Evolutionary conservation across 2,113 vertebrate species (phyloP).

Genomic region (Ochotona curzoniae): DNA sequence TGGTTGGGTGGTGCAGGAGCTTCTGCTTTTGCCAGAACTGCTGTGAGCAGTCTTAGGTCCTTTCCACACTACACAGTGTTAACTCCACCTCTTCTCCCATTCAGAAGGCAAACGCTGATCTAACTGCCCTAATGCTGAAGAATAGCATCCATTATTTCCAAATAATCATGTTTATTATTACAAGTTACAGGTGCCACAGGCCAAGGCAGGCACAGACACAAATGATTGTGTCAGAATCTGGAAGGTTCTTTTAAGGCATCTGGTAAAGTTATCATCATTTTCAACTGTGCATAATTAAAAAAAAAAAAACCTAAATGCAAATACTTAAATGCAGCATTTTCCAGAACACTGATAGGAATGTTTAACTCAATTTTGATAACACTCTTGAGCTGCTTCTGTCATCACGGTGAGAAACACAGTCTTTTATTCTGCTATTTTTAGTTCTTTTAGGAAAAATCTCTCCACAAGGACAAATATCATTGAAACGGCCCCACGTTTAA

Average conservation of each 20-base stretch:
- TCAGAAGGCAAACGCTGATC: background rate
- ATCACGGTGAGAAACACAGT: background rate
- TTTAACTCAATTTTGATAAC: background rate
- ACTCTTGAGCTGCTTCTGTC: background rate
- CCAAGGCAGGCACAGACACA: background rate
- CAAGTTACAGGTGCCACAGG: background rate
- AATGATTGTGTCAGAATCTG: too few relatives aligned
- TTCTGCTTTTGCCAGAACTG: fast-evolving
- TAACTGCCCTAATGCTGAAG: background rate
- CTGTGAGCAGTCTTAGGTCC: background rate
- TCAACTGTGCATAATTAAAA: background rate
- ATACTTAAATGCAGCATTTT: too few relatives aligned
- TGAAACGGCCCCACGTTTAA: slow-evolving; percentile 11
- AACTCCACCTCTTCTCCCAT: background rate
- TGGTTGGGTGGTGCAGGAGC: background rate
- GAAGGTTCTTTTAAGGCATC: background rate
- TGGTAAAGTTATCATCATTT: background rate
- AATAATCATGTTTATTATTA: background rate
- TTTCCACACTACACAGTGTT: too few relatives aligned
- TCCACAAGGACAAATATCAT: slow-evolving; percentile 7
- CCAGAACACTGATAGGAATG: fast-evolving
- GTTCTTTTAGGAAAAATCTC: background rate
- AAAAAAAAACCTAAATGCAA: background rate
- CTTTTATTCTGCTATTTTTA: slow-evolving; percentile 40
- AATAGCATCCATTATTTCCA: background rate